These are phyloP conservation scores for Drosophila santomea DNA, from an alignment of 1,140 invertebrate species.

Conservation along the genomic window DNA sequence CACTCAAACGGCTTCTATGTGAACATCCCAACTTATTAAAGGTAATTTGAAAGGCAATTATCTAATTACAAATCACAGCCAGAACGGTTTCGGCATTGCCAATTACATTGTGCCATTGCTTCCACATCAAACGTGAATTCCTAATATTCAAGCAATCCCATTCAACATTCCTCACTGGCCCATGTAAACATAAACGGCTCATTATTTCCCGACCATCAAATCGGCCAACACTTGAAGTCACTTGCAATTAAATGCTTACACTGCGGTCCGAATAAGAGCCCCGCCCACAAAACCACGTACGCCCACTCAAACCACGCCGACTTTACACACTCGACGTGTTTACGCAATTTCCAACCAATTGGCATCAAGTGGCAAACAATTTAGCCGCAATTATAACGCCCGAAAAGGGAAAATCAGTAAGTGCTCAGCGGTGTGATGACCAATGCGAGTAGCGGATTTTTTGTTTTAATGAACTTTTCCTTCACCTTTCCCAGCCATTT, in stretches of 20 bases:
- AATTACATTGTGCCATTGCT: constrained; percentile 12
- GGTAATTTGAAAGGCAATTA: not conserved
- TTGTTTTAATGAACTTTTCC: constrained; percentile 54
- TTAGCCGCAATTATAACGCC: constrained; percentile 36
- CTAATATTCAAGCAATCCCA: constrained; percentile 14
- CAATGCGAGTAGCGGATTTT: constrained; percentile 25
- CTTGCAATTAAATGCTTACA: constrained; percentile 58
- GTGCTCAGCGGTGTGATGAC: constrained; percentile 45
- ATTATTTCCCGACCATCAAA: constrained; percentile 42
- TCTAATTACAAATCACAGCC: constrained; percentile 23
- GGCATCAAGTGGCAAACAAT: constrained; percentile 61
- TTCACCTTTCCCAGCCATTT: constrained; percentile 3
- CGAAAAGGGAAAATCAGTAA: constrained; percentile 27
- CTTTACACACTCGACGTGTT: constrained; percentile 34
- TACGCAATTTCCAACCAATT: constrained; percentile 68
- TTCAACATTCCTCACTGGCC: constrained; percentile 2
- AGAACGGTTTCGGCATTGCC: not conserved
- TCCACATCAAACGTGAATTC: constrained; percentile 32
- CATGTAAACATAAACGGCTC: constrained; percentile 38
- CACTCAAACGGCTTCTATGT: not conserved
- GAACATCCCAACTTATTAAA: not conserved
- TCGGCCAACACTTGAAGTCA: constrained; percentile 42
- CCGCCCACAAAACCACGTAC: not conserved
- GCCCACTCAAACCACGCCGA: not conserved
- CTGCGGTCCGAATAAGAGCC: constrained; percentile 10